phyloP scores from a whole-genome alignment of 2,113 vertebrate genomes.

The Lota lota region DNA sequence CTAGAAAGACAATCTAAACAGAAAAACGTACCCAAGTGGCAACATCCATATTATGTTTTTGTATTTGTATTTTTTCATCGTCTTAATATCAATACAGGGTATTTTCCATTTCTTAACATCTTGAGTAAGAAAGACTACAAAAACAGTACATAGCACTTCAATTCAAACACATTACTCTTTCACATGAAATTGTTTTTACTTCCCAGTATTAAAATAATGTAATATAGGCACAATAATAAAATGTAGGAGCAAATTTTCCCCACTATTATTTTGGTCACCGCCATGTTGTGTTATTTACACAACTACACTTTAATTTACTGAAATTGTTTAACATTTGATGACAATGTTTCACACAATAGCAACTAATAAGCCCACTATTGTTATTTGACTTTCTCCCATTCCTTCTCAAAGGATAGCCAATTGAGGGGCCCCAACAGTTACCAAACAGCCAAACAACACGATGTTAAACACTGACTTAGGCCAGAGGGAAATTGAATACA shows the following conservation, averaged over 20 bases:
- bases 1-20: constrained; percentile 71
- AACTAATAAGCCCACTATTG: not conserved
- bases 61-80: constrained; percentile 41
- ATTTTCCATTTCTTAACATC: constrained; percentile 67
- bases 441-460: constrained; percentile 4
- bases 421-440: not conserved
- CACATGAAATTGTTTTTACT: constrained; percentile 65
- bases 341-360: not conserved
- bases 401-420: not conserved
- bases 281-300: constrained; percentile 22
- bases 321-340: not conserved
- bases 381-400: not conserved
- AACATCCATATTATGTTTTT: constrained; percentile 54
- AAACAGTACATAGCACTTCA: constrained; percentile 78
- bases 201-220: constrained; percentile 61
- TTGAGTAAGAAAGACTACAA: constrained; percentile 63
- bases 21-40: constrained; percentile 72
- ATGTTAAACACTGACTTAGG: not conserved
- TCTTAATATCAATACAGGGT: constrained; percentile 10
- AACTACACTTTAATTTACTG: constrained; percentile 7
- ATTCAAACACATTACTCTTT: constrained; percentile 71
- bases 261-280: constrained; percentile 32
- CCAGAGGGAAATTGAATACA: not conserved
- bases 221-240: constrained; percentile 72
- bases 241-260: constrained; percentile 34